Percentiles rank a stretch among this genome's conserved stretches.
These are phyloP conservation scores for Trogon surrucura DNA, from an alignment of 2,113 vertebrate species.

Conservation along the genomic window DNA sequence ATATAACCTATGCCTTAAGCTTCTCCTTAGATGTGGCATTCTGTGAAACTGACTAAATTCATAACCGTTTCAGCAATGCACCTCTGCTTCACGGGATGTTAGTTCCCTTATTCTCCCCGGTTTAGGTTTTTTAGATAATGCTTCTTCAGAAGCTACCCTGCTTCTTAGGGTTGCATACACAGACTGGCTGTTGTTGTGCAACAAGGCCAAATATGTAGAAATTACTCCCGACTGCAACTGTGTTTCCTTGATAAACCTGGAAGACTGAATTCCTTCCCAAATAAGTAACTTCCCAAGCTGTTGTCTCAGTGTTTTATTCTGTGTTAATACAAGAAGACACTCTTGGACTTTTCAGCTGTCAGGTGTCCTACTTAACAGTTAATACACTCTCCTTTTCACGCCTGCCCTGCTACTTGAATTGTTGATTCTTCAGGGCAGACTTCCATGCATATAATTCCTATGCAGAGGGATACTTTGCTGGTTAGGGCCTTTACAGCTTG, in stretches of 20 bases:
- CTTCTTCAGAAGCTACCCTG: not conserved
- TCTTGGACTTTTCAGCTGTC: not conserved
- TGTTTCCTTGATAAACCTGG: not conserved
- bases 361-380: not conserved
- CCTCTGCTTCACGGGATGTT: not conserved
- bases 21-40: not conserved
- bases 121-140: not conserved
- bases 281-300: not conserved
- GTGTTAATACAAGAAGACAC: not conserved
- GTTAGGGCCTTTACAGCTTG: not conserved
- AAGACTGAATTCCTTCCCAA: not conserved
- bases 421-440: conserved; percentile 11
- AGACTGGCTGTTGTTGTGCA: not conserved
- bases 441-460: not conserved
- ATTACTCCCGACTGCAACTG: not conserved
- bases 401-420: conserved; percentile 21
- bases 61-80: not conserved
- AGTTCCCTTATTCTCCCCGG: not conserved
- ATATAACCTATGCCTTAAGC: not conserved
- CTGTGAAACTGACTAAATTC: not conserved
- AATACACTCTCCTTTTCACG: not conserved
- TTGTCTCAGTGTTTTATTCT: not conserved
- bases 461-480: not conserved
- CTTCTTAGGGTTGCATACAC: not conserved
- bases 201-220: not conserved